These are phyloP conservation scores for Zaprionus vittiger DNA, from an alignment of 1,140 invertebrate genomes.

Conservation along the genomic window DNA sequence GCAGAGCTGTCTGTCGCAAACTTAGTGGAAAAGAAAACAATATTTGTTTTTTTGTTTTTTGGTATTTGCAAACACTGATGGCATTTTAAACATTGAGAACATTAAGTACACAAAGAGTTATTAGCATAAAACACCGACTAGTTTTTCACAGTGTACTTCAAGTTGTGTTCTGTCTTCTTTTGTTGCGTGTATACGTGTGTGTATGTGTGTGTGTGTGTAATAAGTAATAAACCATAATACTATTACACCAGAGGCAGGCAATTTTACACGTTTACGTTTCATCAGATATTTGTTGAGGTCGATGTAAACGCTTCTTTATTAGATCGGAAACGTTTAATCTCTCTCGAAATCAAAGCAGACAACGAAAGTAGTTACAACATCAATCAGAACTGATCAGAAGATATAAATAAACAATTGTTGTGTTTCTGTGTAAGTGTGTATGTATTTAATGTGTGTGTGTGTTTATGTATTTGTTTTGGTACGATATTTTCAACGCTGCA, in stretches of 20 bases:
- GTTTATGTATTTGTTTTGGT: slow-evolving; percentile 45
- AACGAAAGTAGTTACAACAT: slow-evolving; percentile 71
- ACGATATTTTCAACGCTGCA: slow-evolving; percentile 71
- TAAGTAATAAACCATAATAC: slow-evolving; percentile 32
- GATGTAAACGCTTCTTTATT: slow-evolving; percentile 52
- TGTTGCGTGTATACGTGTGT: slow-evolving; percentile 19
- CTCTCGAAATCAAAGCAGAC: slow-evolving; percentile 46
- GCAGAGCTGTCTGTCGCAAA: slow-evolving; percentile 50
- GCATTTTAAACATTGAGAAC: slow-evolving; percentile 80
- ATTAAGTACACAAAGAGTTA: slow-evolving; percentile 76
- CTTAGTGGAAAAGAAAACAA: slow-evolving; percentile 65
- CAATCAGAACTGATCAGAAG: slow-evolving; percentile 70
- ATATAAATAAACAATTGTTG: slow-evolving; percentile 52
- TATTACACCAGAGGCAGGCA: slow-evolving; percentile 65
- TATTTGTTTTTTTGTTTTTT: slow-evolving; percentile 46
- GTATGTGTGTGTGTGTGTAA: slow-evolving; percentile 1
- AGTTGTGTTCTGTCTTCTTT: slow-evolving; percentile 25
- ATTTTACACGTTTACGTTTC: slow-evolving; percentile 57
- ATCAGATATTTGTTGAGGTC: slow-evolving; percentile 53
- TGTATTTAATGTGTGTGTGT: slow-evolving; percentile 31
- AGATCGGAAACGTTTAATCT: slow-evolving; percentile 36
- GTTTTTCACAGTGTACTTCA: slow-evolving; percentile 65
- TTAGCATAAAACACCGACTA: slow-evolving; percentile 79
- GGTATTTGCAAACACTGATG: slow-evolving; percentile 81
- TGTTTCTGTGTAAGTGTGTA: slow-evolving; percentile 20